Base-by-base conservation (phyloP, 2,797 vertebrate species). In the Malurus splendens region DNA sequence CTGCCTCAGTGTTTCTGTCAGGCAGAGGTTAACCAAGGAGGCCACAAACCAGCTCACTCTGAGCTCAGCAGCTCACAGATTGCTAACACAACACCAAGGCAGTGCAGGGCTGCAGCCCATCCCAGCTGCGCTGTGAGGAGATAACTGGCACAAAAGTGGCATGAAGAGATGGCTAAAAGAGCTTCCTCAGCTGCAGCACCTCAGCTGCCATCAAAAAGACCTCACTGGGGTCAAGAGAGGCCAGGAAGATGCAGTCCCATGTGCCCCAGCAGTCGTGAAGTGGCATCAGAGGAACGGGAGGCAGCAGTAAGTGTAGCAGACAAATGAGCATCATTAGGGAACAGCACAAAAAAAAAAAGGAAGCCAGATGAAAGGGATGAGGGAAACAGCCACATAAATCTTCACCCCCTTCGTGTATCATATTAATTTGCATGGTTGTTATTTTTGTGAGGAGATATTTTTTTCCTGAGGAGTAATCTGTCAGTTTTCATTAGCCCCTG, bases 391-490 rank as follows among this genome's bases (percentile, higher is more conserved):
- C 85, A 77, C 87, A 88, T 87, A 92, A 90, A 89, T 94, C 89
- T 94, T 90, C 82, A 74, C 20, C 18, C 16, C 14, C 36, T 71
- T 70, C 82, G 60, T 82, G 52, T 71, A 91, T 83, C 60, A 39
- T 70, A 90, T 72, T 86, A 71, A 90, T 94, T 91, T 94, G 48
- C 79, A 92, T 76, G 66, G 82, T 39, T 93, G 82, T 71, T 93
- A 88, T 91, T 92, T 91, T 80, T 88, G 32, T 6, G 12, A 78
- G 42, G 28, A 87, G 44, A 13, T 50, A 0, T 50, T 71, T 87
- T 87, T 56, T 94, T 67, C 52, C 72, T 0, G 18, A 86, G 73
- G 83, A 90, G 56, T 68, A 85, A 87, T 82, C 78, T 94, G 92
- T 93, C 93, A 85, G 59, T 78, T 93, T 91, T 72, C 87, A 90